Conservation (phyloP, 2,113 vertebrate species). For the Coracopsis vasa region DNA sequence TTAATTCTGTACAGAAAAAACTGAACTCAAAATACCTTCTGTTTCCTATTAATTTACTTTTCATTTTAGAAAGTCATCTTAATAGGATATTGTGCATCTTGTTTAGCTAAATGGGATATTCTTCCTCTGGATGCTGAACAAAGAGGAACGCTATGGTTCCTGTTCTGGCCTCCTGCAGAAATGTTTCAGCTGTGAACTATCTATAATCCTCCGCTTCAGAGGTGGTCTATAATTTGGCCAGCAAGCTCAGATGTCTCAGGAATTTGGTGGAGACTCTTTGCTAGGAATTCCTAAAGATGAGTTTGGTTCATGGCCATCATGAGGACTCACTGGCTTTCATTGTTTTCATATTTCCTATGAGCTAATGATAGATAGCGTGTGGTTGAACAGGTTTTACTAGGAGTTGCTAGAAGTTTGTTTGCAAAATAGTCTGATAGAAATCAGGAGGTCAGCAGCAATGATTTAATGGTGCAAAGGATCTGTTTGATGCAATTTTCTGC, state of each 20-base stretch:
- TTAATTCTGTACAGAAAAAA: background rate
- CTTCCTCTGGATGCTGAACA: background rate
- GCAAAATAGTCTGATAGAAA: background rate
- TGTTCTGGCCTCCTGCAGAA: background rate
- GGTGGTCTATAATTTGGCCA: background rate
- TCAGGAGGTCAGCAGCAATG: background rate
- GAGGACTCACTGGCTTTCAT: background rate
- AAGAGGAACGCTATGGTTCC: background rate
- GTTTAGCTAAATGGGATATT: background rate
- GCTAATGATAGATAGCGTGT: background rate
- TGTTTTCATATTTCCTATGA: background rate
- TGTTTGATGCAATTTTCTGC: background rate
- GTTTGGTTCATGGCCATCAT: background rate
- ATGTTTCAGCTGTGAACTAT: background rate
- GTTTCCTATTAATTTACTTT: conserved; percentile 32
- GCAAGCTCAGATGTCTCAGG: background rate
- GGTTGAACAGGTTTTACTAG: background rate
- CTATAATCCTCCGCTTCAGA: background rate
- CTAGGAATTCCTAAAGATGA: background rate
- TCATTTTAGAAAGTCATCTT: conserved; percentile 41
- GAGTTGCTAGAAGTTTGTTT: background rate
- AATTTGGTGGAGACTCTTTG: background rate
- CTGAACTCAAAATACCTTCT: conserved; percentile 19
- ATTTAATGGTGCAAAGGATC: background rate
- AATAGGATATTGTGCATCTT: background rate